Evolutionary conservation across 2,888 invertebrate genomes (phyloP).

Genomic region (Aspidiotus rigidus): DNA sequence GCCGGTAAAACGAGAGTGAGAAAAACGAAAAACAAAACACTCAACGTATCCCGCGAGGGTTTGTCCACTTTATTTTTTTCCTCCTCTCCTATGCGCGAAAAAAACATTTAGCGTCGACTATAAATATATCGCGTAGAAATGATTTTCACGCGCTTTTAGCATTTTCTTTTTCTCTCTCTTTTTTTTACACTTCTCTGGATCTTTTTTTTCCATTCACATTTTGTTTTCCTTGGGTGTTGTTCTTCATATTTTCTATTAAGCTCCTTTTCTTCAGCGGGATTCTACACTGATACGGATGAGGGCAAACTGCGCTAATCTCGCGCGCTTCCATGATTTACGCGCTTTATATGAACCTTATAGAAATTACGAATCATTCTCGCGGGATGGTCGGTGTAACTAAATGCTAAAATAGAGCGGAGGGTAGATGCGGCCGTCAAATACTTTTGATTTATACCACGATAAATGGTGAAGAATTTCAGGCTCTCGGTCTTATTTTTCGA

Average conservation of each 20-base stretch:
- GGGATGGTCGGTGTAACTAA: slow-evolving; percentile 20
- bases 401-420: slow-evolving; percentile 13
- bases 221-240: slow-evolving; percentile 14
- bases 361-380: slow-evolving; percentile 30
- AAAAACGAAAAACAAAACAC: slow-evolving; percentile 9
- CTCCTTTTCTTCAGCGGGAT: neutral
- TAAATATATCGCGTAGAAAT: slow-evolving; percentile 29
- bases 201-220: slow-evolving; percentile 5
- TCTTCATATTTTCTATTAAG: neutral
- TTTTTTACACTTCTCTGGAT: neutral
- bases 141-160: slow-evolving; percentile 21
- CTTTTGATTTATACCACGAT: slow-evolving; percentile 31
- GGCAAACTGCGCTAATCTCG: slow-evolving; percentile 28
- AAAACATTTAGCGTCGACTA: slow-evolving; percentile 27
- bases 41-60: slow-evolving; percentile 12
- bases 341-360: slow-evolving; percentile 16
- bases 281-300: slow-evolving; percentile 11
- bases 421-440: slow-evolving; percentile 20
- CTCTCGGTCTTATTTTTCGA: neutral
- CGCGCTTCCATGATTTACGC: slow-evolving; percentile 25
- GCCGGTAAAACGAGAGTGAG: neutral
- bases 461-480: slow-evolving; percentile 11
- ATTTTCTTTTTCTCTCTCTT: slow-evolving; percentile 18
- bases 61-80: slow-evolving; percentile 9
- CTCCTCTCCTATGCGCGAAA: neutral